Evolutionary conservation across 2,113 vertebrate species (phyloP).

Genomic region (Xyliphius kryptos): DNA sequence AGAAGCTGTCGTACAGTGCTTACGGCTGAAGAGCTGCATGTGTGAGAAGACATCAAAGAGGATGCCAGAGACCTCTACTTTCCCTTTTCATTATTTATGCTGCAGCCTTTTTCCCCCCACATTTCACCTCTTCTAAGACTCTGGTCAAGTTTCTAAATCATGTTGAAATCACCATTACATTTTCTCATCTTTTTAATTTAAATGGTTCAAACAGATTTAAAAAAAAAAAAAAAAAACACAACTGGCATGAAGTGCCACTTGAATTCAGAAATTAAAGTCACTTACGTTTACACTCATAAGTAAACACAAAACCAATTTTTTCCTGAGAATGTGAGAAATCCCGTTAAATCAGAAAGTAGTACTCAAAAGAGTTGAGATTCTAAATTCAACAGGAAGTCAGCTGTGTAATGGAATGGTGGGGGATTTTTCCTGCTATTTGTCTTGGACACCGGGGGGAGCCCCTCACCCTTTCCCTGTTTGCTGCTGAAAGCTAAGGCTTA

Average conservation of each 20-base stretch:
- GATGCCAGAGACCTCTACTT: constrained; percentile 53
- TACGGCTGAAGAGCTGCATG: constrained; percentile 35
- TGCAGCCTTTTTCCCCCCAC: constrained; percentile 37
- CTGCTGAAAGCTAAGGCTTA: constrained; percentile 20
- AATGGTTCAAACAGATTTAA: no score
- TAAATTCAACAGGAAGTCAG: no score
- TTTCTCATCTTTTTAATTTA: constrained; percentile 5
- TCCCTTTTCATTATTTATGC: constrained; percentile 62
- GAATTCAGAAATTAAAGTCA: no score
- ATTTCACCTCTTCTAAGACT: constrained; percentile 54
- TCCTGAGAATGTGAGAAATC: no score
- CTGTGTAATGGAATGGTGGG: no score
- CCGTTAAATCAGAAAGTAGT: no score
- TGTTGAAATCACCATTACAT: constrained; percentile 12
- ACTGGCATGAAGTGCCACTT: no score
- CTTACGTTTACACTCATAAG: no score
- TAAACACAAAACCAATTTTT: no score
- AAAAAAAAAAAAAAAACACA: no score
- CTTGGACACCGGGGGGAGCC: constrained; percentile 2
- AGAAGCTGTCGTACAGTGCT: constrained; percentile 15
- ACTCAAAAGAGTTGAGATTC: no score
- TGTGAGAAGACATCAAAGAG: constrained; percentile 51
- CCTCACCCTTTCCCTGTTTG: constrained; percentile 8
- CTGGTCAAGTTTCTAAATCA: constrained; percentile 7
- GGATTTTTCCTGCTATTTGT: no score